Evolutionary conservation across 2,888 invertebrate genomes (phyloP), one percentile per base, ranked within the genome.

Genomic region (Drosophila rellima): DNA sequence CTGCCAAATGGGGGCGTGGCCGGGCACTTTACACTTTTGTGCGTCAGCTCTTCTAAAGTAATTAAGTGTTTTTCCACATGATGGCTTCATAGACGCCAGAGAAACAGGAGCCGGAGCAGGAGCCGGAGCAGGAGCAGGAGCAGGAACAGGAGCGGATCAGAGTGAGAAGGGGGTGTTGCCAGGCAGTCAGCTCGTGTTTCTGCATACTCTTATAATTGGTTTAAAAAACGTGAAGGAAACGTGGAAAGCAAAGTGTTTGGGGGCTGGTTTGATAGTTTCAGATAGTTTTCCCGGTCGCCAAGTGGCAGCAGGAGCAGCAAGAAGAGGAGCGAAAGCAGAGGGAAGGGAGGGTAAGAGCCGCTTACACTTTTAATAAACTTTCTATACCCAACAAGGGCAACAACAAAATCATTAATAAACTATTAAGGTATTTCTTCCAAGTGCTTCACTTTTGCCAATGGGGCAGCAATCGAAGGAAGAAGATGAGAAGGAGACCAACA

Each of bases 11-110:
- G 31, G 70, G 82, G 88, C 74, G 83, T 86, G 86, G 87, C 68
- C 74, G 35, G 45, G 84, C 83, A 83, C 83, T 83, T 83, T 83
- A 83, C 87, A 83, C 83, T 83, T 83, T 83, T 83, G 89, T 88
- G 74, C 78, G 71, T 62, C 75, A 78, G 89, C 83, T 88, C 89
- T 88, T 83, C 83, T 83, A 86, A 83, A 83, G 83, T 83, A 83
- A 83, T 83, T 83, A 83, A 83, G 83, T 83, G 83, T 83, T 83
- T 83, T 83, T 83, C 83, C 83, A 83, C 83, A 83, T 83, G 83
- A 83, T 86, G 83, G 83, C 83, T 83, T 83, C 83, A 88, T 83
- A 85, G 88, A 78, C 81, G 65, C 76, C 59, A 60, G n/a, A 37
- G 26, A n/a, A 44, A 57, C 45, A 56, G 63, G 8, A 44, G 48